Base-by-base conservation (phyloP, 2,888 invertebrate genomes). In the Andricus curvator region DNA sequence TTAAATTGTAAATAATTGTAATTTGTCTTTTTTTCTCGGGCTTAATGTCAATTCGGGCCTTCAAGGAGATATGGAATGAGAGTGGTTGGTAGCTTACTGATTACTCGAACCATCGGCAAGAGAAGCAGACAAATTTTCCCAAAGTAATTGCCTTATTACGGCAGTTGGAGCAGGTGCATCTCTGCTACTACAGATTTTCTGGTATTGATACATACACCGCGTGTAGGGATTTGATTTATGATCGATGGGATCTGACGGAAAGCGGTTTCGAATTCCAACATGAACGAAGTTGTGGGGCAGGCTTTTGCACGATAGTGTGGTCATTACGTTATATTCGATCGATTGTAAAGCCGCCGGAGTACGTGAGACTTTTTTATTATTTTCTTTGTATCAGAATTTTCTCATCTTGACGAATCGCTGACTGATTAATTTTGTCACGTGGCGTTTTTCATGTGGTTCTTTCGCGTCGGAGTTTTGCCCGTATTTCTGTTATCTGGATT, bases 171-270 rank as follows among this genome's bases (percentile, higher is more conserved):
- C 79, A 79, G 79, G 79, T 79, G 74, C 74, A 76, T 66, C 33
- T 76, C 76, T 48, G 79, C 74, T 65, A 56, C 74, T 74, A 51
- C 56, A 74, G 56, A 74, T 74, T 74, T 74, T 74, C 33, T 33
- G n/a, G 74, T 51, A 56, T 74, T 56, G 74, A 74, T 56, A 74
- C 74, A 74, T 56, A 56, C 33, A 74, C 33, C 33, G 29, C 33
- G 29, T 79, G 79, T 74, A 74, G 76, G 29, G 60, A 74, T 66
- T 79, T 79, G 79, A 79, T 79, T 79, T 79, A 79, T 79, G 74
- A 79, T 51, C 74, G 74, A 56, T 74, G 56, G 74, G 74, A 74
- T 74, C 74, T 33, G 33, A 33, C 33, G n/a, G 74, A 74, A 74
- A 74, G 56, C 74, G 74, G 74, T 74, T 56, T 74, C 74, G 51